These are phyloP conservation scores for Calypte anna DNA, from an alignment of 2,113 vertebrate species.

Conservation along the genomic window DNA sequence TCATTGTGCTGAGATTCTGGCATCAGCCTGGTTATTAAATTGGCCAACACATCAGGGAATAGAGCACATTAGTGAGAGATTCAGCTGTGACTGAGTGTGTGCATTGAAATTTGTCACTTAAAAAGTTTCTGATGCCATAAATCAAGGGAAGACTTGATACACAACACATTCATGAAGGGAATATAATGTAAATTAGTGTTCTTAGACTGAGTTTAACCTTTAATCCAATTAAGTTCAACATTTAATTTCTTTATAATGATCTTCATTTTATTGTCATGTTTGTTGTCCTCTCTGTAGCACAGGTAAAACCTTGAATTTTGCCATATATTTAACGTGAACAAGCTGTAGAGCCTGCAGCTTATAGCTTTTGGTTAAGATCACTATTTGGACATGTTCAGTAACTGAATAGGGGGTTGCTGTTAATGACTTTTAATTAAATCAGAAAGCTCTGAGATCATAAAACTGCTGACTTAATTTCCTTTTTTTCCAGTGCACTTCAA, in stretches of 20 bases:
- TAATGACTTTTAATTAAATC: slow-evolving; percentile 70
- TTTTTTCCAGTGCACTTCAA: slow-evolving; percentile 55
- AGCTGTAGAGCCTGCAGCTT: not conserved
- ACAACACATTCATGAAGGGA: not conserved
- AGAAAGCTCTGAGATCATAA: slow-evolving; percentile 59
- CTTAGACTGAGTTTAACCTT: slow-evolving; percentile 8
- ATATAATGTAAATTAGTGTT: not conserved
- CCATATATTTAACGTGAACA: not conserved
- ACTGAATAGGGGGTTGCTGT: slow-evolving; percentile 43
- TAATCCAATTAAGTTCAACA: not conserved
- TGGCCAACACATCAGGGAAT: slow-evolving; percentile 61
- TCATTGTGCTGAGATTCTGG: slow-evolving; percentile 49
- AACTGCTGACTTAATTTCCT: slow-evolving; percentile 62
- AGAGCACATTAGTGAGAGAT: slow-evolving; percentile 55
- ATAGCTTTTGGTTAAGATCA: not conserved
- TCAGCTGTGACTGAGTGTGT: slow-evolving; percentile 50
- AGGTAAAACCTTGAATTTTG: not conserved
- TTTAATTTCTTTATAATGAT: slow-evolving; percentile 36
- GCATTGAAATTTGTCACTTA: slow-evolving; percentile 21
- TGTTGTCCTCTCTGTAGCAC: not conserved
- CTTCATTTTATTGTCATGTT: not conserved
- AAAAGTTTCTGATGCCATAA: slow-evolving; percentile 60
- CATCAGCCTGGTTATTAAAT: slow-evolving; percentile 61
- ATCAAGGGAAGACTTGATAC: slow-evolving; percentile 56
- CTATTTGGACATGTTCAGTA: slow-evolving; percentile 1